Percentiles rank a stretch among this genome's conserved stretches.
phyloP scores from a whole-genome alignment of 1,140 invertebrate species.

The Popillia japonica region DNA sequence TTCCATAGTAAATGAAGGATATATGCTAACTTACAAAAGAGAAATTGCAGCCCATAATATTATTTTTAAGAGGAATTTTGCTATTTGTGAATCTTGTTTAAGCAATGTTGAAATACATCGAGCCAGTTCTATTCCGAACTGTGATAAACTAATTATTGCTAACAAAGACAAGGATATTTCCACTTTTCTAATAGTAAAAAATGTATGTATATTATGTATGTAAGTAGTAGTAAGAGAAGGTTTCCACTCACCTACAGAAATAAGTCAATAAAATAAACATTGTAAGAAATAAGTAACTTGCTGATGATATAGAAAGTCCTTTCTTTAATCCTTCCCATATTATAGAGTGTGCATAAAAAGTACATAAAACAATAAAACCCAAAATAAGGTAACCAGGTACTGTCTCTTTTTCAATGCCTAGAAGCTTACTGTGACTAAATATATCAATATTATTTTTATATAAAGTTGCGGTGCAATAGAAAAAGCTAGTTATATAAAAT shows the following conservation, averaged over 20 bases:
- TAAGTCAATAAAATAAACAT: slow-evolving; percentile 37
- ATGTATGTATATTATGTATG: neutral
- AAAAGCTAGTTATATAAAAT: slow-evolving; percentile 38
- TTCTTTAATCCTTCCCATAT: slow-evolving; percentile 40
- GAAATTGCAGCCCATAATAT: slow-evolving; percentile 6
- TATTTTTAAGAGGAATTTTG: slow-evolving; percentile 21
- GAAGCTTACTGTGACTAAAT: slow-evolving; percentile 15
- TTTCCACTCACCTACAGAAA: slow-evolving; percentile 26
- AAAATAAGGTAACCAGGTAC: slow-evolving; percentile 39
- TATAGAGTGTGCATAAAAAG: slow-evolving; percentile 41
- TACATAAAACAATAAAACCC: slow-evolving; percentile 38
- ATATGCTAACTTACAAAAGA: slow-evolving; percentile 38
- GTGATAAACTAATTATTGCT: slow-evolving; percentile 22
- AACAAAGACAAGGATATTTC: slow-evolving; percentile 37
- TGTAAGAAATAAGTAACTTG: slow-evolving; percentile 38
- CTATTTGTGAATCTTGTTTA: slow-evolving; percentile 21
- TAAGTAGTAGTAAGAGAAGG: neutral
- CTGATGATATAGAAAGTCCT: slow-evolving; percentile 34
- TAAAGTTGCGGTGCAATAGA: slow-evolving; percentile 39
- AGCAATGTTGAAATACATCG: slow-evolving; percentile 36
- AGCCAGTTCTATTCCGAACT: slow-evolving; percentile 33
- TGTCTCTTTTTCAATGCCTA: slow-evolving; percentile 25
- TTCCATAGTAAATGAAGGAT: neutral
- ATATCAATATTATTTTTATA: slow-evolving; percentile 40
- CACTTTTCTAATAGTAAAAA: slow-evolving; percentile 31